These are phyloP conservation scores for Psephotus haematonotus DNA, from an alignment of 2,113 vertebrate genomes.

Conservation along the genomic window DNA sequence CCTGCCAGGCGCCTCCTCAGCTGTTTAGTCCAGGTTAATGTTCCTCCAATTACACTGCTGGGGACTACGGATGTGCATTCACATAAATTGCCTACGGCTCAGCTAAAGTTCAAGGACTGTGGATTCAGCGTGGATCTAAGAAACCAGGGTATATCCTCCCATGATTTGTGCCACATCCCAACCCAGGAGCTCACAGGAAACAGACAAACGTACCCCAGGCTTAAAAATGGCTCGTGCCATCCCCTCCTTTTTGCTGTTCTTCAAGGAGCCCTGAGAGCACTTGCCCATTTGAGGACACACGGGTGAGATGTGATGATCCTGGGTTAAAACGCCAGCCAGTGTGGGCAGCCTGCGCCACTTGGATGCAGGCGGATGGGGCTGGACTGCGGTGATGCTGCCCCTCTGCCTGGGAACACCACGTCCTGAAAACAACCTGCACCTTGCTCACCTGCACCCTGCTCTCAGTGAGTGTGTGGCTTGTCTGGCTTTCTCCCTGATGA, in stretches of 20 bases:
- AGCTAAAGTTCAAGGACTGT: background rate
- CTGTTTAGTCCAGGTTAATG: background rate
- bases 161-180: background rate
- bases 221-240: accelerated
- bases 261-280: background rate
- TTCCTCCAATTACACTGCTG: background rate
- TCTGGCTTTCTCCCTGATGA: background rate
- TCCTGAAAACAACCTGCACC: background rate
- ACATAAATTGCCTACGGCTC: background rate
- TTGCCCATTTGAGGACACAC: background rate
- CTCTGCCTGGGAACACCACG: background rate
- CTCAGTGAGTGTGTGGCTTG: accelerated
- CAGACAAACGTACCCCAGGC: background rate
- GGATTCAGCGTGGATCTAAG: background rate
- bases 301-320: background rate
- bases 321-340: accelerated
- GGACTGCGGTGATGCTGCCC: background rate
- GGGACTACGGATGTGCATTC: background rate
- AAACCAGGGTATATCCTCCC: background rate
- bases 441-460: background rate
- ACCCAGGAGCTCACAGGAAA: background rate
- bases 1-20: background rate
- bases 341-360: background rate
- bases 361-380: background rate
- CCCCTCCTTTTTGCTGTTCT: background rate